Evolutionary conservation across 2,797 vertebrate species (phyloP), one percentile per base, ranked within the genome.

Genomic region (Lemur catta): DNA sequence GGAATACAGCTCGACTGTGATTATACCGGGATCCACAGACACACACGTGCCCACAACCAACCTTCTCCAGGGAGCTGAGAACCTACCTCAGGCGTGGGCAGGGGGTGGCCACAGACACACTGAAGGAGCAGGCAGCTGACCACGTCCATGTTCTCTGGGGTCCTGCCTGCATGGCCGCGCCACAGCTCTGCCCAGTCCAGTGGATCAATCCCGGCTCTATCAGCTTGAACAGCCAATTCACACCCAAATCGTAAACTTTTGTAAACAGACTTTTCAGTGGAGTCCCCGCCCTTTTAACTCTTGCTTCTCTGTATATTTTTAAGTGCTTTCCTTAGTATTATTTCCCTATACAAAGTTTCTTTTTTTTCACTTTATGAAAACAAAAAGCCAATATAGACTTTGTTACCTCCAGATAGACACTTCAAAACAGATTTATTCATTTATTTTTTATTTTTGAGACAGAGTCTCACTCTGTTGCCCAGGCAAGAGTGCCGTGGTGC

Each of bases 121-220:
- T 99, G 99, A 96, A 99, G 99, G 96, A 99, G 98, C 96, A 99
- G 97, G 98, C 99, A 99, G 97, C 81, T 97, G 87, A 98, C 22
- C 30, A 98, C 43, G 65, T 97, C 91, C 98, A 98, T 98, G 93
- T 61, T 87, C 43, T 33, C 48, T 7, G 2, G 38, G 26, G 13
- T 35, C 63, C n/a, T n/a, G 63, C 63, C 33, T 65, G n/a, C 63
- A 30, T 65, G 65, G 93, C 57, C 6, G 7, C 2, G 33, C 24
- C n/a, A 14, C 81, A 48, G 75, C 41, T 38, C 67, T 9, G 57
- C 46, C 67, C 12, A 9, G 26, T 5, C 50, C 79, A 90, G 13
- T 3, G 43, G 2, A 20, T 7, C 26, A 41, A 24, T 41, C 24
- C 14, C 46, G 22, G 26, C 61, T 89, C 67, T 26, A 20, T 15